Evolutionary conservation across 2,113 vertebrate species (phyloP).

Genomic region (Falcunculus frontatus): DNA sequence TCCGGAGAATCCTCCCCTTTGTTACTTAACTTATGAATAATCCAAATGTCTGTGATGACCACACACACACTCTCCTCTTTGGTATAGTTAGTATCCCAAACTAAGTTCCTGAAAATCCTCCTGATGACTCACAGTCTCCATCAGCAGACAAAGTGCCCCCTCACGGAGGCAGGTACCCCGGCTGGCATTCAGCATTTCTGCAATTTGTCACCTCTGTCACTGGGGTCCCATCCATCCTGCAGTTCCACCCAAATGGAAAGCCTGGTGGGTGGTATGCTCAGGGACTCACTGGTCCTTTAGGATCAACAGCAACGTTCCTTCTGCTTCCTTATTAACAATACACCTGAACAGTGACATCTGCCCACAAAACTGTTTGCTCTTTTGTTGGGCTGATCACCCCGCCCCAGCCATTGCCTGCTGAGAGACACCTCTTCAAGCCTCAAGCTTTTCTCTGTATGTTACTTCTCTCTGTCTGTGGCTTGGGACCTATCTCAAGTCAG

Average conservation of each 20-base stretch:
- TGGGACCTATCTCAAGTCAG: not conserved
- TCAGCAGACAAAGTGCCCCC: not conserved
- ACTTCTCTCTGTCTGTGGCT: not conserved
- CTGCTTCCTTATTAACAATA: not conserved
- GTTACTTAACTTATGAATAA: not conserved
- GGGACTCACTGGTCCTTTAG: not conserved
- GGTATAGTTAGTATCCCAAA: not conserved
- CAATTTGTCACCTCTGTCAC: not conserved
- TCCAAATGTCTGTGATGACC: not conserved
- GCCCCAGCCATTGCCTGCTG: not conserved
- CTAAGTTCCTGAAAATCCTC: not conserved
- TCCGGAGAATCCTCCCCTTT: not conserved
- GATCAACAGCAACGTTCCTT: not conserved
- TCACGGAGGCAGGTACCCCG: rapidly evolving
- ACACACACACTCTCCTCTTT: not conserved
- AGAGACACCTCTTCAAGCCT: not conserved
- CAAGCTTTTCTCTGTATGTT: not conserved
- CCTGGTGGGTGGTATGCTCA: not conserved
- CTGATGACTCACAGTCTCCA: not conserved
- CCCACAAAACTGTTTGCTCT: not conserved
- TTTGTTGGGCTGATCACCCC: not conserved
- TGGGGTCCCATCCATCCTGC: not conserved
- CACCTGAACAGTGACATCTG: not conserved
- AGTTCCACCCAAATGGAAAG: not conserved
- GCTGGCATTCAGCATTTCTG: not conserved